Conservation (phyloP, 2,888 invertebrate genomes). For the Nineta flava region DNA sequence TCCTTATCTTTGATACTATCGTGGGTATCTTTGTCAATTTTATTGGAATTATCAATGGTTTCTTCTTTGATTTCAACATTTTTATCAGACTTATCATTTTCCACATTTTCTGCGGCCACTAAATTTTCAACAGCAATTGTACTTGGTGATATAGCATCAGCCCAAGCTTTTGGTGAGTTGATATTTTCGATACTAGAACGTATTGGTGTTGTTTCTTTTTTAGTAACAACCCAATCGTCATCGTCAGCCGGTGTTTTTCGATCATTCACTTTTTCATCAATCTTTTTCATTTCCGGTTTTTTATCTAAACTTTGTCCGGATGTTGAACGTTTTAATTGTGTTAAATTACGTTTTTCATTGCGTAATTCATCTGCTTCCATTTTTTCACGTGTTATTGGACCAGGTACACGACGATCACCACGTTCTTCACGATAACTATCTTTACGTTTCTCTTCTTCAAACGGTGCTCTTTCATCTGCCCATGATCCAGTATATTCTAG, state of each 20-base stretch:
- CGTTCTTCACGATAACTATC: conserved; percentile 21
- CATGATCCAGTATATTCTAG: conserved; percentile 31
- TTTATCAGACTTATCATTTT: conserved; percentile 20
- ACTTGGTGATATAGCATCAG: conserved; percentile 23
- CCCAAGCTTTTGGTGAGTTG: conserved; percentile 27
- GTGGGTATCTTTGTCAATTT: conserved; percentile 23
- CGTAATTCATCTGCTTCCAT: conserved; percentile 39
- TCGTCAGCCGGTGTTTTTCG: conserved; percentile 12
- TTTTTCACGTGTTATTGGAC: conserved; percentile 42
- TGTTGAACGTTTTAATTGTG: conserved; percentile 30
- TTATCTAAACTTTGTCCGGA: conserved; percentile 20
- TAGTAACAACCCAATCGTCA: conserved; percentile 14
- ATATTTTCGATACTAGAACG: conserved; percentile 12
- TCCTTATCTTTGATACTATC: conserved; percentile 25
- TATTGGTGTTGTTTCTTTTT: conserved; percentile 10
- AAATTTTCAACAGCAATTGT: conserved; percentile 25
- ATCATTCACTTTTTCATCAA: conserved; percentile 14
- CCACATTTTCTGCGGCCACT: conserved; percentile 20
- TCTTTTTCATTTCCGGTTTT: conserved; percentile 16
- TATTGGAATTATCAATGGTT: conserved; percentile 22
- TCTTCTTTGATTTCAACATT: conserved; percentile 21
- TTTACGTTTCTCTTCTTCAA: conserved; percentile 24
- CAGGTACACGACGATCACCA: conserved; percentile 32
- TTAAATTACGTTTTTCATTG: conserved; percentile 32
- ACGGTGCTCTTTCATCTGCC: conserved; percentile 28